phyloP scores from a whole-genome alignment of 2,113 vertebrate species.

The Ahaetulla prasina region DNA sequence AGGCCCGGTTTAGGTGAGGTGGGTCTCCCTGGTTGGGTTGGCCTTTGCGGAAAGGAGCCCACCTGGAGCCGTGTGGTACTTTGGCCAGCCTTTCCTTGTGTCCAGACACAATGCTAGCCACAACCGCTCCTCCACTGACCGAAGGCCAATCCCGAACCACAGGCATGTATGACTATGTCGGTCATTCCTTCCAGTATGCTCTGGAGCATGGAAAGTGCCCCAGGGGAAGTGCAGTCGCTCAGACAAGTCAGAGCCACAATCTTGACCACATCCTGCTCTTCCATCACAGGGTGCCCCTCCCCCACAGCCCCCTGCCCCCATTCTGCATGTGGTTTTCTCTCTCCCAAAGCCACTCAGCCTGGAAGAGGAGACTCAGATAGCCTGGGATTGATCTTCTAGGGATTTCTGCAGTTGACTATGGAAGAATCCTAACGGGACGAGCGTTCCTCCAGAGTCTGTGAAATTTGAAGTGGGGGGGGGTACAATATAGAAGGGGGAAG shows the following conservation, averaged over 20 bases:
- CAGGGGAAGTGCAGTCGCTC: neutral
- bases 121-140: neutral
- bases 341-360: neutral
- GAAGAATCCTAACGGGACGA: neutral
- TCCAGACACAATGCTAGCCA: neutral
- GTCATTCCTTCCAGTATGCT: neutral
- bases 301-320: too few species aligned
- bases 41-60: neutral
- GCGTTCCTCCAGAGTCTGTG: neutral
- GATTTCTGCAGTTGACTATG: neutral
- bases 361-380: neutral
- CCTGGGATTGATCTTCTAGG: neutral
- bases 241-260: neutral
- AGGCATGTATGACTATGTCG: neutral
- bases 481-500: neutral
- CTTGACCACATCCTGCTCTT: neutral
- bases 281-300: neutral
- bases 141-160: neutral
- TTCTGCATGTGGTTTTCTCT: neutral
- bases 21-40: neutral
- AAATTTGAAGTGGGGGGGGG: neutral
- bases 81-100: neutral
- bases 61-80: neutral
- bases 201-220: neutral
- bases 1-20: neutral